A percentile compares a stretch with the other conserved stretches of the same genome.
Conservation (phyloP, 1,140 invertebrate genomes). For the Habropoda laboriosa region DNA sequence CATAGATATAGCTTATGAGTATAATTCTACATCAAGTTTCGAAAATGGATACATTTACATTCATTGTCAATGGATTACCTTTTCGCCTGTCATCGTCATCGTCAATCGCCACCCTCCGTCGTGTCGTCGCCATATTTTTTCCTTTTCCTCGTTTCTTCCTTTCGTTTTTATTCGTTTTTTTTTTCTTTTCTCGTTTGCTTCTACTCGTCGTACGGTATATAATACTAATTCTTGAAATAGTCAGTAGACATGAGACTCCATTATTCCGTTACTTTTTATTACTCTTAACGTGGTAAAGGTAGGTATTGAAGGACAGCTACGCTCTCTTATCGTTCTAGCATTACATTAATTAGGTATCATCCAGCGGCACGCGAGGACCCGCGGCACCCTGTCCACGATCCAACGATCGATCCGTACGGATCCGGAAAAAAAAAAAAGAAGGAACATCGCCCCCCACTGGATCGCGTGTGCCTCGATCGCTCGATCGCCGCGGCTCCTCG, state of each 20-base stretch:
- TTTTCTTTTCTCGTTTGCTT: no score
- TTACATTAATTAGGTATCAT: slow-evolving; percentile 81
- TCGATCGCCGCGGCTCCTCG: slow-evolving; percentile 31
- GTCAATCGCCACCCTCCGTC: slow-evolving; percentile 55
- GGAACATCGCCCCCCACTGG: slow-evolving; percentile 40
- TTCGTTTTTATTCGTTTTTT: no score
- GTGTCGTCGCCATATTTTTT: slow-evolving; percentile 52
- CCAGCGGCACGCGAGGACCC: slow-evolving; percentile 65
- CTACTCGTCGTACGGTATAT: slow-evolving; percentile 67
- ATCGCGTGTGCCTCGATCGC: slow-evolving; percentile 16
- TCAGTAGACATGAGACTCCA: slow-evolving; percentile 78
- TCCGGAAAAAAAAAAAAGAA: no score
- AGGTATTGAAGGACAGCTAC: slow-evolving; percentile 81
- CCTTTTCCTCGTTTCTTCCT: no score
- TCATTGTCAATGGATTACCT: slow-evolving; percentile 82
- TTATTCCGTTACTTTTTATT: slow-evolving; percentile 74
- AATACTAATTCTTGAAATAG: slow-evolving; percentile 79
- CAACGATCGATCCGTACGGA: slow-evolving; percentile 25
- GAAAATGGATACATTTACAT: slow-evolving; percentile 83
- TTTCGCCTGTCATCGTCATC: slow-evolving; percentile 60
- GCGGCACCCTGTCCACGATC: slow-evolving; percentile 49
- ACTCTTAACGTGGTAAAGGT: slow-evolving; percentile 77
- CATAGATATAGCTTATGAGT: slow-evolving; percentile 83
- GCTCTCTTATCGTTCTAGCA: slow-evolving; percentile 77
- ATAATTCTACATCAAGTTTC: slow-evolving; percentile 83